Evolutionary conservation across 1,140 invertebrate genomes (phyloP).

Genomic region (Sinonovacula constricta): DNA sequence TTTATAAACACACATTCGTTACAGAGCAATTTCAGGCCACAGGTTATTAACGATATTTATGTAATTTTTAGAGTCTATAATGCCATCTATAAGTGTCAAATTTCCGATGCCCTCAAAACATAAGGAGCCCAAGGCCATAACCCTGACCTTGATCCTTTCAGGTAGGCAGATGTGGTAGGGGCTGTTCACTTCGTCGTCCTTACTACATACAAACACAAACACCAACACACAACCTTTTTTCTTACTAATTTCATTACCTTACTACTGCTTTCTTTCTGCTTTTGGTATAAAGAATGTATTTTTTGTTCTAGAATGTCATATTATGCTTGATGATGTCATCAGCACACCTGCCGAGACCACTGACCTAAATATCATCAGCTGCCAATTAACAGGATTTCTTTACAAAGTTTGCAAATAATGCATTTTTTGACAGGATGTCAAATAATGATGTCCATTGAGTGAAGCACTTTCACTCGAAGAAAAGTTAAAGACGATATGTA

Average conservation of each 20-base stretch:
- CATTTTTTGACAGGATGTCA: too few relatives aligned
- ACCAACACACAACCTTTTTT: not conserved
- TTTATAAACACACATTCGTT: slow-evolving; percentile 14
- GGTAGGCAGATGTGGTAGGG: too few relatives aligned
- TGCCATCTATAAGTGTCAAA: slow-evolving; percentile 1
- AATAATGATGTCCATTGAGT: too few relatives aligned
- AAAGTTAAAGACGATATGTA: too few relatives aligned
- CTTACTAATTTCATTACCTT: not conserved
- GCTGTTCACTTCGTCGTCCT: not conserved
- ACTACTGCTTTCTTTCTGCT: too few relatives aligned
- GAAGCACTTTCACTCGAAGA: too few relatives aligned
- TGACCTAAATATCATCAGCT: too few relatives aligned
- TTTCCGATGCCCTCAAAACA: slow-evolving; percentile 19
- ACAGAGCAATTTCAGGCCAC: slow-evolving; percentile 12
- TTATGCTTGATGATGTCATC: not conserved
- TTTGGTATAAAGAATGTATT: too few relatives aligned
- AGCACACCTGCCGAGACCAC: not conserved
- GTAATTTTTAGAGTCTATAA: slow-evolving; percentile 16
- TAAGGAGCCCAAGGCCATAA: not conserved
- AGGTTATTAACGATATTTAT: slow-evolving; percentile 16
- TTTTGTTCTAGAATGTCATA: not conserved
- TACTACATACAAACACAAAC: not conserved
- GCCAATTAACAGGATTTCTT: too few relatives aligned
- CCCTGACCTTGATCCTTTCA: not conserved
- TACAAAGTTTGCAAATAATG: too few relatives aligned